These are phyloP conservation scores for Xyliphius kryptos DNA, from an alignment of 2,113 vertebrate species.

Conservation along the genomic window DNA sequence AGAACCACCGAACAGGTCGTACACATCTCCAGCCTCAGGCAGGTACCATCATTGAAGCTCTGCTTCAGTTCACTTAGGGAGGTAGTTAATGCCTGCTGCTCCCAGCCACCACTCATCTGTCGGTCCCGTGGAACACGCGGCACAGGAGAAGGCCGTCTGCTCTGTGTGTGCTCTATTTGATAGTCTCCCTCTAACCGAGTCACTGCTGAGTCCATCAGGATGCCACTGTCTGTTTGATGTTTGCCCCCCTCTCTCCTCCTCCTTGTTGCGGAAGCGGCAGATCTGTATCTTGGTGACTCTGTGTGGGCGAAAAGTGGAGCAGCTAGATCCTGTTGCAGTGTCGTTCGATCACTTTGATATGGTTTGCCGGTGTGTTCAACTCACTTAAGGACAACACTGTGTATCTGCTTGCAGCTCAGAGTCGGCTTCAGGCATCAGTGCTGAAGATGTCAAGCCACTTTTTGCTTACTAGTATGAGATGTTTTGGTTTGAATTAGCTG, in stretches of 20 bases:
- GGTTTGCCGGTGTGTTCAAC: slow-evolving; percentile 21
- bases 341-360: slow-evolving; percentile 34
- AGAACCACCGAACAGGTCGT: slow-evolving; percentile 16
- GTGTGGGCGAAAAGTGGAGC: slow-evolving; percentile 39
- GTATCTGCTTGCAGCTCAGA: slow-evolving; percentile 18
- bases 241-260: slow-evolving; percentile 9
- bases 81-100: slow-evolving; percentile 18
- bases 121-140: slow-evolving; percentile 20
- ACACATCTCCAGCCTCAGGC: slow-evolving; percentile 15
- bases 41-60: slow-evolving; percentile 6
- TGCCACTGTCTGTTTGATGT: slow-evolving; percentile 48
- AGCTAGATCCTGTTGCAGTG: slow-evolving; percentile 32
- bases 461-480: too few relatives aligned
- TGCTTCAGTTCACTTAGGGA: slow-evolving; percentile 14
- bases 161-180: slow-evolving; percentile 51
- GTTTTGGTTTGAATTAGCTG: too few relatives aligned
- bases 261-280: slow-evolving; percentile 29
- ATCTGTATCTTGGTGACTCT: slow-evolving; percentile 40
- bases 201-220: slow-evolving; percentile 36
- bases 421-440: neutral
- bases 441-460: too few relatives aligned
- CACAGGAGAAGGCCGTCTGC: slow-evolving; percentile 14
- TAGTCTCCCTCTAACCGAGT: slow-evolving; percentile 41
- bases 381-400: slow-evolving; percentile 17
- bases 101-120: slow-evolving; percentile 18